A percentile compares a stretch with the other conserved stretches of the same genome.
Conservation (phyloP, 2,113 vertebrate genomes). For the Bufo gargarizans region DNA sequence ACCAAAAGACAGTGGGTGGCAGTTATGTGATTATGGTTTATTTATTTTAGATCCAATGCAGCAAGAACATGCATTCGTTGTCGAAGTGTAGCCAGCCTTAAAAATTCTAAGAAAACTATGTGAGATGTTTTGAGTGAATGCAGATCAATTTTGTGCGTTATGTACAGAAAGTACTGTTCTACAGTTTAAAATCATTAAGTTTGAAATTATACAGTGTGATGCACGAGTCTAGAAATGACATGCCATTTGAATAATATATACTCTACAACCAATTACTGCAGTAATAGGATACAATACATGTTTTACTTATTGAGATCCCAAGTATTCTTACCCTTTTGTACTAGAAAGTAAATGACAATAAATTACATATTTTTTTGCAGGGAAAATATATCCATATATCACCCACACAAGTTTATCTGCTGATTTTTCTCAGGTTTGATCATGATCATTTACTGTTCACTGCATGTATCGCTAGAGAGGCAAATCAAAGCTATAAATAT, state of each 20-base stretch:
- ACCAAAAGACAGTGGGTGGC: too few species aligned
- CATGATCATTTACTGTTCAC: background rate
- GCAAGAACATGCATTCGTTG: background rate
- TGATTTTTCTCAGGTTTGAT: background rate
- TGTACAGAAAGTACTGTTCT: slow-evolving; percentile 33
- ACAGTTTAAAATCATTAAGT: slow-evolving; percentile 17
- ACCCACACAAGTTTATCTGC: background rate
- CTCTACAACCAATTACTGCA: slow-evolving; percentile 24
- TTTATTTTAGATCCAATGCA: background rate
- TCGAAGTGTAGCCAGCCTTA: background rate
- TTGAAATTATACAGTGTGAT: slow-evolving; percentile 38
- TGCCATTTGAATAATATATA: slow-evolving; percentile 23
- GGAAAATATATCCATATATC: background rate
- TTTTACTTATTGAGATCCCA: slow-evolving; percentile 23
- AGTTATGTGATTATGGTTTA: too few species aligned
- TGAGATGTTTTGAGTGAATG: background rate
- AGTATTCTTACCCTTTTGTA: slow-evolving; percentile 29
- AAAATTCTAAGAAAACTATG: background rate
- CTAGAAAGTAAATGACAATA: slow-evolving; percentile 34
- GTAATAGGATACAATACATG: slow-evolving; percentile 35
- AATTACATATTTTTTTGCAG: slow-evolving; percentile 1
- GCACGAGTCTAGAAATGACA: slow-evolving; percentile 10
- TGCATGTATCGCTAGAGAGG: background rate
- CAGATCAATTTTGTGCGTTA: background rate
- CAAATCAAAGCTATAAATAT: background rate